Evolutionary conservation across 2,797 vertebrate species (phyloP).

Genomic region (Coracias cyanogaster): DNA sequence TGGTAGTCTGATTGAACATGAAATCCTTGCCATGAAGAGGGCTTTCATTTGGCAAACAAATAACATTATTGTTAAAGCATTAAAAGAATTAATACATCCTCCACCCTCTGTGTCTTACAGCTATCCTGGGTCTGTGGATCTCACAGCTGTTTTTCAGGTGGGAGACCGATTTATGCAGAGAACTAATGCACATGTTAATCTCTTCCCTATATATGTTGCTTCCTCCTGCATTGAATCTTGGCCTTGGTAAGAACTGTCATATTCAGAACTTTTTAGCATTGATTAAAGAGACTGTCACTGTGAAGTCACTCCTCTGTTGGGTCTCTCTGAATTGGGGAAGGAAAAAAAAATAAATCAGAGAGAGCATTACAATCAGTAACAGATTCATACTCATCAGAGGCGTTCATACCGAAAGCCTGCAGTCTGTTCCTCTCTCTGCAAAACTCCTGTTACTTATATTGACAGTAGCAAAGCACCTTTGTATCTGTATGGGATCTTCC

Average conservation of each 20-base stretch:
- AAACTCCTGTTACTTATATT: neutral
- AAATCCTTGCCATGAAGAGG: neutral
- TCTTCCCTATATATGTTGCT: neutral
- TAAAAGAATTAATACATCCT: conserved; percentile 41
- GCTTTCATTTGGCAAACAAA: conserved; percentile 3
- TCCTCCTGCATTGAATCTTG: neutral
- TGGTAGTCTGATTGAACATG: neutral
- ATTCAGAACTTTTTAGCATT: neutral
- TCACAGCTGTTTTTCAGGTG: conserved; percentile 24
- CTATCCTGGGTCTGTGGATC: neutral
- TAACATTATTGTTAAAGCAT: neutral
- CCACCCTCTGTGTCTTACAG: neutral
- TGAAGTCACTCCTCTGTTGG: neutral
- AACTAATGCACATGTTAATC: conserved; percentile 1
- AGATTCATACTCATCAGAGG: neutral
- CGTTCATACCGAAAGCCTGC: neutral
- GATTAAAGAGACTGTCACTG: neutral
- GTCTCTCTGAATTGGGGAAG: neutral
- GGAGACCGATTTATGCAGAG: neutral
- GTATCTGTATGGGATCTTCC: neutral
- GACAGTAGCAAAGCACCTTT: neutral
- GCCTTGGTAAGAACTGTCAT: neutral
- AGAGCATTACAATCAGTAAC: neutral
- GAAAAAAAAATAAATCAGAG: neutral
- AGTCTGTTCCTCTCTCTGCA: neutral